Evolutionary conservation across 2,797 vertebrate species (phyloP).

Genomic region (Gambusia yucatana): DNA sequence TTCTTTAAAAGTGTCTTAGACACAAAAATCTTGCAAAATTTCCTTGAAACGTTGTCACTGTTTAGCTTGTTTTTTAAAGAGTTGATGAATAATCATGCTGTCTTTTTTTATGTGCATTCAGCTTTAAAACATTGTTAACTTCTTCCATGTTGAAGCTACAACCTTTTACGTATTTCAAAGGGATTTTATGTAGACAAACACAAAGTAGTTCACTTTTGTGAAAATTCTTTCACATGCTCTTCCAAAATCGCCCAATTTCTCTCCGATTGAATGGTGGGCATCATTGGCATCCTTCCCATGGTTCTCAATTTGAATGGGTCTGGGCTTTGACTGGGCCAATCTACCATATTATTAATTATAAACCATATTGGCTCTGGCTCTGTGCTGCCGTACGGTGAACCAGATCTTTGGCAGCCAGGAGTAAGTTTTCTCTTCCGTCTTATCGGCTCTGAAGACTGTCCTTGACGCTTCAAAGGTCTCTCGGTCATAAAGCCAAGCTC

Average conservation of each 20-base stretch:
- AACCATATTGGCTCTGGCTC: not conserved
- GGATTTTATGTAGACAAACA: not conserved
- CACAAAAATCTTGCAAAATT: not conserved
- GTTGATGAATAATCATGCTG: not conserved
- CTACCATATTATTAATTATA: not conserved
- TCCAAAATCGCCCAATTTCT: not conserved
- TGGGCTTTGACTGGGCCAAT: not conserved
- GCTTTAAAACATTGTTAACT: not conserved
- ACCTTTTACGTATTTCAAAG: not conserved
- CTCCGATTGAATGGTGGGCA: not conserved
- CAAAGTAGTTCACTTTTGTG: not conserved
- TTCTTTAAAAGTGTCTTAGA: not conserved
- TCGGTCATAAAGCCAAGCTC: not conserved
- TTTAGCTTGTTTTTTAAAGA: not conserved
- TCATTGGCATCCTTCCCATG: not conserved
- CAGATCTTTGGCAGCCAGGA: not conserved
- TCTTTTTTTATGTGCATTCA: not conserved
- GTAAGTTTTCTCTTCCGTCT: not conserved
- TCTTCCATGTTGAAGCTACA: not conserved
- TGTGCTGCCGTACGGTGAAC: not conserved
- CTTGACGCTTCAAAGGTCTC: constrained; percentile 39
- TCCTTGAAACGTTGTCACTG: not conserved
- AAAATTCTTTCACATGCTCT: not conserved
- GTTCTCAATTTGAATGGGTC: not conserved
- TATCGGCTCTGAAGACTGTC: not conserved